A percentile compares a stretch with the other conserved stretches of the same genome.
phyloP scores from a whole-genome alignment of 1,140 invertebrate species.

The Dufourea novaeangliae region DNA sequence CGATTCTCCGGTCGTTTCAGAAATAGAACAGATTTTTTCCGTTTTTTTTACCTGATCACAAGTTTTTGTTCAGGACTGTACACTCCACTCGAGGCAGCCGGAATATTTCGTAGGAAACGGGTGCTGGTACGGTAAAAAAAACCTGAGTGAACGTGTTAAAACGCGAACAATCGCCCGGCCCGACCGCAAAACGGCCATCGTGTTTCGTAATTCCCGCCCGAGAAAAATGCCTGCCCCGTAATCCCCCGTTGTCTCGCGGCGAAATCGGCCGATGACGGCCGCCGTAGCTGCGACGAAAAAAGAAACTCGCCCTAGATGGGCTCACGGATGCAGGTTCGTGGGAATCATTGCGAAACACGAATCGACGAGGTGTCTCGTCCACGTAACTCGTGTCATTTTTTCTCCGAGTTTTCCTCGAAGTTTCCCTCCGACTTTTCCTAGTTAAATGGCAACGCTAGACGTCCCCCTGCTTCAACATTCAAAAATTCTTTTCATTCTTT shows the following conservation, averaged over 20 bases:
- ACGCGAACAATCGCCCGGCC: neutral
- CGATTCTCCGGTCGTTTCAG: no score
- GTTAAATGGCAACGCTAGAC: neutral
- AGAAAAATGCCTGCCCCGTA: constrained; percentile 3
- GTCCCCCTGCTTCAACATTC: neutral
- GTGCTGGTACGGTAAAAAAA: neutral
- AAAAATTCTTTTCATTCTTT: no score
- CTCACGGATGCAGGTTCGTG: neutral
- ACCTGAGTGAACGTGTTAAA: neutral
- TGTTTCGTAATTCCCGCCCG: constrained; percentile 2
- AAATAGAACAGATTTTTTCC: no score
- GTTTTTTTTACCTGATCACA: no score
- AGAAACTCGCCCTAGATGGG: neutral
- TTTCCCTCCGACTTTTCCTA: neutral
- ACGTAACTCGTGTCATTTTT: neutral
- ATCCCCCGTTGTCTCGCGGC: neutral
- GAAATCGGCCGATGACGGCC: neutral
- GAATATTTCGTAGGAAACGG: no score
- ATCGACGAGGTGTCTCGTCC: neutral
- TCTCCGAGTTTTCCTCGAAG: neutral
- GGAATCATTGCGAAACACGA: constrained; percentile 9
- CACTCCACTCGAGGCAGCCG: neutral
- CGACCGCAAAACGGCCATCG: neutral
- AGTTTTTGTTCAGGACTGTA: no score
- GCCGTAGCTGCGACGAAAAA: neutral